Evolutionary conservation across 2,113 vertebrate genomes (phyloP).

Genomic region (Acinonyx jubatus): DNA sequence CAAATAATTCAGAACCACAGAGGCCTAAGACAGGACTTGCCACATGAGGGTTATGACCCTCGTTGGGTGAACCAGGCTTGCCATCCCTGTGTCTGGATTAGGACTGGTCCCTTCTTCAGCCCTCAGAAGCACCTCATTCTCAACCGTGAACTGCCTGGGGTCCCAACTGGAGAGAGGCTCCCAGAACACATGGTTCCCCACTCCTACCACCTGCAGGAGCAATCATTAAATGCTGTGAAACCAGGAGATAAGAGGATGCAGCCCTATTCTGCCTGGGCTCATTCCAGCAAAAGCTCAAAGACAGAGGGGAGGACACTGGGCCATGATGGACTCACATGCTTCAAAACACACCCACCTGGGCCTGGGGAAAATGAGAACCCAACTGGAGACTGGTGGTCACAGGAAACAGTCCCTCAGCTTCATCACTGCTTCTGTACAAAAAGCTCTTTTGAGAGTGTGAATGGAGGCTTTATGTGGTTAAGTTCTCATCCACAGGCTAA

Average conservation of each 20-base stretch:
- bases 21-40: neutral
- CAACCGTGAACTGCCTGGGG: neutral
- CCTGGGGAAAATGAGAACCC: slow-evolving; percentile 40
- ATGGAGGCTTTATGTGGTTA: slow-evolving; percentile 74
- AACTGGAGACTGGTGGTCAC: slow-evolving; percentile 37
- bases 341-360: slow-evolving; percentile 33
- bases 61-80: neutral
- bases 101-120: neutral
- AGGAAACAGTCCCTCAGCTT: slow-evolving; percentile 69
- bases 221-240: neutral
- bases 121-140: neutral
- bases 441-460: slow-evolving; percentile 75
- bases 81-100: neutral
- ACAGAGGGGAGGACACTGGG: neutral
- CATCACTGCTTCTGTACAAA: slow-evolving; percentile 61
- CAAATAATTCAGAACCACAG: neutral
- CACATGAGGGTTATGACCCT: fast-evolving
- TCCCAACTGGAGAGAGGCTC: neutral
- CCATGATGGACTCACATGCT: neutral
- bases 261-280: neutral
- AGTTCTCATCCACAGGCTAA: slow-evolving; percentile 67
- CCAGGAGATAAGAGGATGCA: neutral
- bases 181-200: neutral
- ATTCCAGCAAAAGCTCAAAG: neutral
- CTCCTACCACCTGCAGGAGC: neutral